A percentile compares a stretch with the other conserved stretches of the same genome.
phyloP scores from a whole-genome alignment of 1,140 invertebrate species.

The Myzus persicae region DNA sequence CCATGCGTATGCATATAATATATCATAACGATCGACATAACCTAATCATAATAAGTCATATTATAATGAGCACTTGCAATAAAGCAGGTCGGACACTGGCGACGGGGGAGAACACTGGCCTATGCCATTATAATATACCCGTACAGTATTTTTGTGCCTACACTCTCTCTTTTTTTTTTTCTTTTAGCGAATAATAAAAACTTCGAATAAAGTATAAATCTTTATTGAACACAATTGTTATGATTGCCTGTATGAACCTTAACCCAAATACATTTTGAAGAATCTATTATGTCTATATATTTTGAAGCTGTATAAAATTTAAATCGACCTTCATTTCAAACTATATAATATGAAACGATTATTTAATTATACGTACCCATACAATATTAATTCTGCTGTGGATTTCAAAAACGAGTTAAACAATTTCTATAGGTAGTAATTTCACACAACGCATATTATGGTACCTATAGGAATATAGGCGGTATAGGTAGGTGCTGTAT shows the following conservation, averaged over 20 bases:
- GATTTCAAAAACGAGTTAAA: background rate
- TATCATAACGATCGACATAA: background rate
- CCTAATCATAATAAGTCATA: background rate
- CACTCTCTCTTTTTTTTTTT: background rate
- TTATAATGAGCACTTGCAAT: background rate
- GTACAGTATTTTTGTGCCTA: background rate
- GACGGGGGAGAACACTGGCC: background rate
- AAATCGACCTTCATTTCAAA: background rate
- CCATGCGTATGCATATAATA: no score
- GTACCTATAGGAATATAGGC: background rate
- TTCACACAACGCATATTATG: background rate
- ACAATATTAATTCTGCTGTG: background rate
- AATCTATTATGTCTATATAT: background rate
- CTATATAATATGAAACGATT: background rate
- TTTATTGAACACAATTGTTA: background rate
- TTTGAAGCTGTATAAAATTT: background rate
- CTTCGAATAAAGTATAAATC: background rate
- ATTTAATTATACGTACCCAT: background rate
- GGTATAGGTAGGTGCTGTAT: background rate
- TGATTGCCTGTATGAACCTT: background rate
- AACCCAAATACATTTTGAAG: background rate
- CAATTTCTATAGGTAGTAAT: background rate
- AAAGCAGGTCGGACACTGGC: background rate
- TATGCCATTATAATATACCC: background rate
- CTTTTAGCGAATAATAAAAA: background rate